Evolutionary conservation across 2,888 invertebrate species (phyloP), one percentile per base, ranked within the genome.

Genomic region (Oscheius onirici): DNA sequence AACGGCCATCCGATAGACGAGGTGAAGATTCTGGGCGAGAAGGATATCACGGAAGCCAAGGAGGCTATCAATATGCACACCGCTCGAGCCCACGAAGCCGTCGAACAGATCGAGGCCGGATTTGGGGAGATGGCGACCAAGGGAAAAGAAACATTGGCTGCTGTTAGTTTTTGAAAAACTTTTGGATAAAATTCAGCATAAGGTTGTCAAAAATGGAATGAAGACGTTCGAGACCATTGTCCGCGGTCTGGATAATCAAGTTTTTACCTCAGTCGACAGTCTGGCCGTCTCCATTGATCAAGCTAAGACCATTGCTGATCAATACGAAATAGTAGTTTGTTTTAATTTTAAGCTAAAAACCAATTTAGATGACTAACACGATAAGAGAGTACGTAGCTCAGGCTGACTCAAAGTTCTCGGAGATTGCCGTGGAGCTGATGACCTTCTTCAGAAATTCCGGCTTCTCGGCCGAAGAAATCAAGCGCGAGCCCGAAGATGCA

Each of bases 1-100:
- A 78, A 78, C 26, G 78, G 78, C 11, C 78, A 78, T 26, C 24
- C 41, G 3, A 52, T 78, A 5, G 69, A 60, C 1, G 78, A 78
- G 44, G 69, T 60, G 22, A 67, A 69, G 61, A 67, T 72, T 17
- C 46, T 74, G 1, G 57, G 67, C 2, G 63, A 71, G 17, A 22
- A 60, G 3, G 74, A 74, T n/a, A 41, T 68, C 15, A 44, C 57
- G 6, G 34, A 57, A 8, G 58, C 68, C 3, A 68, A 68, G 46
- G 68, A 55, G 11, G 26, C 26, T 11, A 57, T 68, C 13, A 46
- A 17, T 40, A 20, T 20, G n/a, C 55, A 68, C 26, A 46, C 57
- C 10, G 68, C 68, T 17, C 44, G 43, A 3, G 68, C 57, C n/a
- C 41, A 55, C 17, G 15, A 57, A 13, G 55, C 57, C 17, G n/a